phyloP scores from a whole-genome alignment of 1,140 invertebrate species.

The Hestina assimilis region DNA sequence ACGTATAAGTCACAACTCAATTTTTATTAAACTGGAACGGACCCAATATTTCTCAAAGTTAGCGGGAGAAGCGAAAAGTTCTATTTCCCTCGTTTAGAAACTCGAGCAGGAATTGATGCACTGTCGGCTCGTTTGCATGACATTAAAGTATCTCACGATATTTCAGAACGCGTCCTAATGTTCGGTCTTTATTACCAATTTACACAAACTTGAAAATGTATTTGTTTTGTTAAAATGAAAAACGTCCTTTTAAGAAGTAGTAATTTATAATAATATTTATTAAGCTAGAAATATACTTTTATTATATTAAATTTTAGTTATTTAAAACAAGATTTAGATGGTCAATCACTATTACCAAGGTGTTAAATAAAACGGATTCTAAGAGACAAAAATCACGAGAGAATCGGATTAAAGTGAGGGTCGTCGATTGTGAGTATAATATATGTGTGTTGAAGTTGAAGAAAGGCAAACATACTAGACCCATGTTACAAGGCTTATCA shows the following conservation, averaged over 20 bases:
- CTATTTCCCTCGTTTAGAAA: constrained; percentile 45
- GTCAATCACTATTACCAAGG: constrained; percentile 4
- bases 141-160: constrained; percentile 45
- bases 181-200: constrained; percentile 15
- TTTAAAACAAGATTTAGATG: not conserved
- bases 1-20: constrained; percentile 32
- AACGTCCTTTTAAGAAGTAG: not conserved
- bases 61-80: constrained; percentile 39
- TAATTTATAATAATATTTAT: not conserved
- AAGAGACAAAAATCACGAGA: constrained; percentile 4
- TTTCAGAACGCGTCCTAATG: constrained; percentile 20
- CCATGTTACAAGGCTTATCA: constrained; percentile 2
- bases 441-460: not conserved
- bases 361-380: not conserved
- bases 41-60: constrained; percentile 45
- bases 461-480: constrained; percentile 8
- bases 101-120: constrained; percentile 40
- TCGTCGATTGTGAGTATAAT: not conserved
- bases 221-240: not conserved
- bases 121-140: constrained; percentile 43
- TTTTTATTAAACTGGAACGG: constrained; percentile 48
- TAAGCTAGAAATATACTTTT: not conserved
- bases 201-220: not conserved
- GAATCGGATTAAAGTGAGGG: constrained; percentile 22
- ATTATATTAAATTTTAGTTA: not conserved